These are phyloP conservation scores for Leptopilina clavipes DNA, from an alignment of 1,140 invertebrate genomes.

Conservation along the genomic window DNA sequence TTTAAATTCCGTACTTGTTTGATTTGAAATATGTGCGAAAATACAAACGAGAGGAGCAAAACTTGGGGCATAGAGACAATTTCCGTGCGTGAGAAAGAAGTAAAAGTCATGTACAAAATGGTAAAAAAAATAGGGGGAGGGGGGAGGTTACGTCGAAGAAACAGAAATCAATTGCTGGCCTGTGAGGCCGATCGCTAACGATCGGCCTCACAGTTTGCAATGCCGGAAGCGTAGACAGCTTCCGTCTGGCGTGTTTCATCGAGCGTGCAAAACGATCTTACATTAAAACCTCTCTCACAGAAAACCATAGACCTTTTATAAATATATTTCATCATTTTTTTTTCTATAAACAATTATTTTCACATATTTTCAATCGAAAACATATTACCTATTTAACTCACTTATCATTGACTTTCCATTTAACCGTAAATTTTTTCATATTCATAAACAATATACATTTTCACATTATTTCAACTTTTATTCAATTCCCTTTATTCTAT, in stretches of 20 bases:
- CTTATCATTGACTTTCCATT: too few species aligned
- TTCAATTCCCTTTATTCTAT: too few species aligned
- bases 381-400: too few species aligned
- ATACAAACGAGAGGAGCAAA: too few species aligned
- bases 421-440: too few species aligned
- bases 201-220: slow-evolving; percentile 23
- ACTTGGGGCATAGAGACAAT: not conserved
- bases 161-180: slow-evolving; percentile 40
- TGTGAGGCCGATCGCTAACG: slow-evolving; percentile 35
- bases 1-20: too few species aligned
- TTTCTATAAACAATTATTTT: too few species aligned
- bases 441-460: too few species aligned
- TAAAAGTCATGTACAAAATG: not conserved
- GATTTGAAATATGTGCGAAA: too few species aligned
- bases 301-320: not conserved
- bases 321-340: too few species aligned
- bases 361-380: too few species aligned
- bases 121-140: not conserved
- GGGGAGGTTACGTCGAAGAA: slow-evolving; percentile 4
- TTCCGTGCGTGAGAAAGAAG: slow-evolving; percentile 10
- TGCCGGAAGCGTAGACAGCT: slow-evolving; percentile 40
- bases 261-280: slow-evolving; percentile 27
- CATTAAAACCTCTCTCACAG: not conserved
- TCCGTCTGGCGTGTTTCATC: slow-evolving; percentile 39
- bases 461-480: too few species aligned